Evolutionary conservation across 2,113 vertebrate genomes (phyloP), one percentile per base, ranked within the genome.

Genomic region (Lepus timidus): DNA sequence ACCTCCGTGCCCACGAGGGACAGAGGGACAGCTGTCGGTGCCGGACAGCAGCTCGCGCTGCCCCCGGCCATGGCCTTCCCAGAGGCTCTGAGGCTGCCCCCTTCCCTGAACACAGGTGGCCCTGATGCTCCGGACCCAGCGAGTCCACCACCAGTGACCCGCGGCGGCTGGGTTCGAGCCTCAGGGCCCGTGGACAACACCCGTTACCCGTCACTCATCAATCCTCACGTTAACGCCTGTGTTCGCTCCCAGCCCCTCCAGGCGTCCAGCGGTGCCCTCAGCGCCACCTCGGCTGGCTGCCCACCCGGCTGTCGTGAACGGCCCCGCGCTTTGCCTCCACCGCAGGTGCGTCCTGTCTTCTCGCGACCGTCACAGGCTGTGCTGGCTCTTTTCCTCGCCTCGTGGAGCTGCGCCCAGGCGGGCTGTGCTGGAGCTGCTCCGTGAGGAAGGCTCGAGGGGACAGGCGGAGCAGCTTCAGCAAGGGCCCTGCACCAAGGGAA

Each of bases 191-290:
- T 3, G 8, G 31, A 52, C 58, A n/a, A 20, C 4, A 52, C 31
- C 55, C 22, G 19, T 73, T 55, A 39, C 0, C 90, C 36, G 2
- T 31, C 58, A 75, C 16, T 75, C 31, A 64, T 17, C 10, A 7
- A 9, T 51, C 22, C 82, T 76, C 19, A 1, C 0, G 0, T 25
- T 31, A 7, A 22, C 7, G 70, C 20, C 10, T n/a, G 7, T 1
- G 7, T 33, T 36, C 22, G 20, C 44, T 27, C 39, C 27, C 27
- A 39, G 55, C 19, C 52, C 84, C 36, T 25, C 23, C 44, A 44
- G 44, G 44, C 44, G 7, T 44, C 39, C 44, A 44, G 44, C 6
- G 44, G 44, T 44, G 44, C 44, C 6, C 44, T 44, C 44, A 44
- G 44, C 6, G 4, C 14, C 83, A 14, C n/a, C 11, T 51, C 27